A percentile compares a stretch with the other conserved stretches of the same genome.
These are phyloP conservation scores for Petrolisthes cinctipes DNA, from an alignment of 2,888 invertebrate species.

Conservation along the genomic window DNA sequence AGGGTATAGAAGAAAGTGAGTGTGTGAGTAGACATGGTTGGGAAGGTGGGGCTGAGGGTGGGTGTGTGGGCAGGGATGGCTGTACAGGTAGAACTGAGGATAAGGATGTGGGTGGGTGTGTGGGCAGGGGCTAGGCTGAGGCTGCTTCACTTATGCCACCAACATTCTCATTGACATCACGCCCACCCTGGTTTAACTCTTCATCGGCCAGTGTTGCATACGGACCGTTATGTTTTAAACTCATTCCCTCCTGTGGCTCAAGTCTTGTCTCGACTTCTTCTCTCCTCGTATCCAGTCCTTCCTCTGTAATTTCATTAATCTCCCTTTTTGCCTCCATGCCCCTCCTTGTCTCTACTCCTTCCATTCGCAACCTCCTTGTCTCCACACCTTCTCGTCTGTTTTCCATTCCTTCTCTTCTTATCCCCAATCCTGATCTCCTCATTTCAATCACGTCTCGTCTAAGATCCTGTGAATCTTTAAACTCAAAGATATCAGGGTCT, in stretches of 20 bases:
- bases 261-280: background rate
- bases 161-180: conserved; percentile 56
- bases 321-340: background rate
- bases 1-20: background rate
- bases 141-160: conserved; percentile 46
- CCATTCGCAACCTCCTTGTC: background rate
- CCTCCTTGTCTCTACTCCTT: conserved; percentile 2
- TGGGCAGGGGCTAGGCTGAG: conserved; percentile 47
- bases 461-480: conserved; percentile 37
- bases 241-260: conserved; percentile 15
- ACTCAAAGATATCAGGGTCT: conserved; percentile 52
- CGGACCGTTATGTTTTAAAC: conserved; percentile 34
- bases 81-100: background rate
- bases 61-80: background rate
- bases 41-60: background rate
- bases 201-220: conserved; percentile 42
- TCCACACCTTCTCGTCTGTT: background rate
- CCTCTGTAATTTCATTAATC: background rate
- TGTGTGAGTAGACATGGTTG: background rate
- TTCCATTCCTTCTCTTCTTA: background rate
- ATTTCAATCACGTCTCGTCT: background rate
- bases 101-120: background rate
- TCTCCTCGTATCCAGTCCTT: background rate
- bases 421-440: background rate
- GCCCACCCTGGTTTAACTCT: conserved; percentile 44